Conservation (phyloP, 2,797 vertebrate genomes). For the Gymnothorax javanicus region DNA sequence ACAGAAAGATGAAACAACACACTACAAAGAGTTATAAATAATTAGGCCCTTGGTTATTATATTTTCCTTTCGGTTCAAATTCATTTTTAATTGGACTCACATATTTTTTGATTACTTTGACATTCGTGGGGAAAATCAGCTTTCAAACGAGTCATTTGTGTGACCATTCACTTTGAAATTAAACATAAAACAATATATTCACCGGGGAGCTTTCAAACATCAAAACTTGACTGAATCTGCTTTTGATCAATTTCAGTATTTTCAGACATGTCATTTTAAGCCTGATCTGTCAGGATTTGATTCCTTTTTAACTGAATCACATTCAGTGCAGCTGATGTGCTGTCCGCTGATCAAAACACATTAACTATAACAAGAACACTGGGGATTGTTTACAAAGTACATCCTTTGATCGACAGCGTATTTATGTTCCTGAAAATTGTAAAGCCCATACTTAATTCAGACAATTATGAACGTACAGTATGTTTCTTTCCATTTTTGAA, state of each 20-base stretch:
- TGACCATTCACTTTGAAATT: background rate
- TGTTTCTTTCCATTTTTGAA: no score
- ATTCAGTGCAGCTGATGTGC: background rate
- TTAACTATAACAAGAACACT: background rate
- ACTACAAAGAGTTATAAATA: slow-evolving; percentile 17
- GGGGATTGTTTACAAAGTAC: background rate
- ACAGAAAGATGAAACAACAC: background rate
- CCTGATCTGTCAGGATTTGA: background rate
- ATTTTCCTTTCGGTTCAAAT: background rate
- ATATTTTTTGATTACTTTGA: background rate
- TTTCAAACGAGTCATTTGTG: background rate
- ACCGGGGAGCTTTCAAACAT: background rate
- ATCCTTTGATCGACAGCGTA: background rate
- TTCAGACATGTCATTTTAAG: background rate
- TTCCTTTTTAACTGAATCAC: background rate
- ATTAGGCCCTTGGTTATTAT: background rate
- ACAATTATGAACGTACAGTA: background rate
- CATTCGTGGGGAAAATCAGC: background rate
- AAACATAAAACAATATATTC: background rate
- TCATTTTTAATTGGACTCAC: background rate
- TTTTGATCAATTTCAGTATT: background rate
- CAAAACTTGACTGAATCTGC: background rate
- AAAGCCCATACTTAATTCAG: background rate
- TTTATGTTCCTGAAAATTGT: background rate
- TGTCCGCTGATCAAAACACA: background rate